A percentile compares a stretch with the other conserved stretches of the same genome.
phyloP scores from a whole-genome alignment of 2,888 invertebrate genomes.

The Polymixis flavicincta region DNA sequence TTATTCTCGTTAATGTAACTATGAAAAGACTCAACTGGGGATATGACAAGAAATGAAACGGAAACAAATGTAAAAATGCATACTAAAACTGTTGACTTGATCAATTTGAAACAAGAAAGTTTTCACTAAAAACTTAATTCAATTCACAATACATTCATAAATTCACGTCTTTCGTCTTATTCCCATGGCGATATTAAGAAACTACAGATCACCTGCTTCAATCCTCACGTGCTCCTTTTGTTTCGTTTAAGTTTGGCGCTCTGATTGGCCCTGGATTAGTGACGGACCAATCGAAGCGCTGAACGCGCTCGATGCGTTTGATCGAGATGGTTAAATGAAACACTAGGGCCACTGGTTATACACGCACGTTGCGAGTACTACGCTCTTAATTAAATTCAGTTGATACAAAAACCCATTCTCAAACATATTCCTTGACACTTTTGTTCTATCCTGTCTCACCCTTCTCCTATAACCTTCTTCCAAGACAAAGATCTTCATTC shows the following conservation, averaged over 20 bases:
- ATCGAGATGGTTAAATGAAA: too few species aligned
- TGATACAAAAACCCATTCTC: constrained; percentile 7
- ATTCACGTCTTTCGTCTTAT: neutral
- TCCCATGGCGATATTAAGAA: neutral
- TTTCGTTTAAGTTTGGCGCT: too few species aligned
- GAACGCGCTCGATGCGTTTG: too few species aligned
- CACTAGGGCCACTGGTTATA: too few species aligned
- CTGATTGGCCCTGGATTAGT: too few species aligned
- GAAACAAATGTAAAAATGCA: too few species aligned
- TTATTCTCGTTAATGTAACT: neutral
- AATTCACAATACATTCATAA: neutral
- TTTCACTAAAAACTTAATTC: neutral
- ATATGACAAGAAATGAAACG: neutral
- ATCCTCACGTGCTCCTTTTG: neutral
- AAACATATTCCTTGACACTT: constrained; percentile 28
- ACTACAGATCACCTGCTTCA: neutral
- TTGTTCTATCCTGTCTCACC: constrained; percentile 41
- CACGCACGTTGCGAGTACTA: neutral
- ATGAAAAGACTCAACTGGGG: too few species aligned
- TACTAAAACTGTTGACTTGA: too few species aligned
- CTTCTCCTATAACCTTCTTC: constrained; percentile 46
- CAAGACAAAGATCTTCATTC: constrained; percentile 79
- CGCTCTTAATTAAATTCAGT: constrained; percentile 1
- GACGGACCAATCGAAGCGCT: too few species aligned
- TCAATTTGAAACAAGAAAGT: too few species aligned